Base-by-base conservation (phyloP, 2,888 invertebrate species). In the Spodoptera exigua region DNA sequence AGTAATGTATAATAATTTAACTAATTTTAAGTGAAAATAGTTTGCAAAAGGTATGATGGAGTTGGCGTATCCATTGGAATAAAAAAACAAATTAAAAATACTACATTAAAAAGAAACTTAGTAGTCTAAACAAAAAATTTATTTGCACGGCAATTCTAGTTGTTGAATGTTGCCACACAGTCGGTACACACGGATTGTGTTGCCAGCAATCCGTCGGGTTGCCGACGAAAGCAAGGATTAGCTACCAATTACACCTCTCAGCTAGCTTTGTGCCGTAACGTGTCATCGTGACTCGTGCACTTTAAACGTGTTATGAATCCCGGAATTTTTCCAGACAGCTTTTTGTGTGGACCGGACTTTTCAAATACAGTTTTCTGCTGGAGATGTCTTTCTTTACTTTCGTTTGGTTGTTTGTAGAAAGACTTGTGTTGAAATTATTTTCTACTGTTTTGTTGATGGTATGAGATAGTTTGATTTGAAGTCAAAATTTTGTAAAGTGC, bases 171-270 rank as follows among this genome's bases (percentile, higher is more conserved):
- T 58, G 76, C 59, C 60, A 68, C 79, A 46, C 58, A 7, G 48
- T 47, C 43, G 34, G 48, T 61, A 68, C 59, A 63, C 48, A 47
- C 47, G 53, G 57, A 34, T 54, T 56, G 58, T 65, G 74, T 66
- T 61, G 66, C 67, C 67, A 74, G 77, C 80, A 78, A 82, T 81
- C 79, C 78, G 83, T 68, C 74, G 78, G 75, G 78, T 76, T 71
- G 79, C 71, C 77, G 80, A 67, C 77, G 82, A 85, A 85, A 81
- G 85, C 85, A 74, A 70, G 91, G 92, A 92, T 92, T 92, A 91
- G 83, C 87, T 87, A 85, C 86, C 88, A 92, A 91, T 92, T 91
- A 91, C 86, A 85, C 81, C 82, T 81, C 84, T 84, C 84, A 80
- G 80, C 76, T 60, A 63, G 78, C 82, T 83, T 75, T 81, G 78